Evolutionary conservation across 1,140 invertebrate genomes (phyloP), one percentile per base, ranked within the genome.

Genomic region (Eumeta japonica): DNA sequence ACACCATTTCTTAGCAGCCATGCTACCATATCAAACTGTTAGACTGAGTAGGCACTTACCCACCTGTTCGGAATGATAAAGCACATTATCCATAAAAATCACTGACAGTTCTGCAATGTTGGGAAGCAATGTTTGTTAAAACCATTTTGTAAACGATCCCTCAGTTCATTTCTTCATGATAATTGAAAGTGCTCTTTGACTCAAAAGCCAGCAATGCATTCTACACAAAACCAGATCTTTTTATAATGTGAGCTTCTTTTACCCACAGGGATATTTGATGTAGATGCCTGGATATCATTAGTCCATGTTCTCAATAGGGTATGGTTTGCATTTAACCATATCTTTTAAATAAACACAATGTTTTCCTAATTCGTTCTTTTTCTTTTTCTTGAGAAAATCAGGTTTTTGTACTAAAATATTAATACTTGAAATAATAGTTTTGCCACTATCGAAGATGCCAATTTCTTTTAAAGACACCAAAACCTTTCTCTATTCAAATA

Each of bases 291-390:
- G 13, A 32, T 43, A 27, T 46, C 41, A 39, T 50, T 39, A 1
- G 46, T 47, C 49, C 42, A 55, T 12, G 43, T 24, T 3, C 35
- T 27, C 0, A 28, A 28, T 12, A 48, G 18, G 3, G 42, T 49
- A 17, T 47, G 51, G 28, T 50, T 50, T 1, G 48, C 42, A 14
- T 53, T 53, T n/a, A 53, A 14, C 42, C 47, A 50, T 35, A 48
- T 50, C 27, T 54, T 48, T 13, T 46, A 39, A 12, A 47, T 27
- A 18, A 51, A 51, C 1, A 55, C 39, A 7, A 51, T 43, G 35
- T 46, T 46, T 5, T 43, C 33, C 41, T 39, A 50, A 17, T 36
- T 13, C n/a, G 1, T 44, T 49, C 28, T 43, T 37, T 41, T 40
- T 48, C 11, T 16, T 37, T 41, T 48, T 12, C 20, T n/a, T 24